Evolutionary conservation across 2,113 vertebrate genomes (phyloP).

Genomic region (Tychaedon coryphoeus): DNA sequence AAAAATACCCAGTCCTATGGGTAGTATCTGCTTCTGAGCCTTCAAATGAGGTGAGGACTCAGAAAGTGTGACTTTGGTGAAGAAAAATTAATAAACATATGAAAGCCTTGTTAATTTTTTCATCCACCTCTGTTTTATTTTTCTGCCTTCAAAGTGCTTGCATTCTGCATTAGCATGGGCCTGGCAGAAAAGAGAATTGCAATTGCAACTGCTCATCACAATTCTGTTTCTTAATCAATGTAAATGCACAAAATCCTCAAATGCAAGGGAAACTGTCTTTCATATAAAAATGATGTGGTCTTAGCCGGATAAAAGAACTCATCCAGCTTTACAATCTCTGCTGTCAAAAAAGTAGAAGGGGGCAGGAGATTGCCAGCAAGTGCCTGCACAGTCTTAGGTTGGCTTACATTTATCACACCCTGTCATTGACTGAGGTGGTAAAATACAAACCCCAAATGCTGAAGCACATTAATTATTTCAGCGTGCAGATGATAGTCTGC

Average conservation of each 20-base stretch:
- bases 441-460: background rate
- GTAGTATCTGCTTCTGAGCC: background rate
- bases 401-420: background rate
- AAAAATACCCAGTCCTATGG: background rate
- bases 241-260: background rate
- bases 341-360: background rate
- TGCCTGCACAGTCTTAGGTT: background rate
- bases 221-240: background rate
- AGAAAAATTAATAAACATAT: background rate
- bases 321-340: background rate
- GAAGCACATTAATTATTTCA: background rate
- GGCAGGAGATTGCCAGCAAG: background rate
- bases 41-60: background rate
- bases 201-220: background rate
- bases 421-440: background rate
- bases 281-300: background rate
- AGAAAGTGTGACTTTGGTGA: background rate
- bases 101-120: background rate
- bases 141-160: background rate
- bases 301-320: background rate
- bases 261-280: background rate
- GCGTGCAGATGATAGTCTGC: background rate
- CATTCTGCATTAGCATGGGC: background rate
- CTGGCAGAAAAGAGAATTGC: fast-evolving
- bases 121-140: background rate